A percentile compares a stretch with the other conserved stretches of the same genome.
Evolutionary conservation across 2,797 vertebrate species (phyloP).

Genomic region (Anabas testudineus): DNA sequence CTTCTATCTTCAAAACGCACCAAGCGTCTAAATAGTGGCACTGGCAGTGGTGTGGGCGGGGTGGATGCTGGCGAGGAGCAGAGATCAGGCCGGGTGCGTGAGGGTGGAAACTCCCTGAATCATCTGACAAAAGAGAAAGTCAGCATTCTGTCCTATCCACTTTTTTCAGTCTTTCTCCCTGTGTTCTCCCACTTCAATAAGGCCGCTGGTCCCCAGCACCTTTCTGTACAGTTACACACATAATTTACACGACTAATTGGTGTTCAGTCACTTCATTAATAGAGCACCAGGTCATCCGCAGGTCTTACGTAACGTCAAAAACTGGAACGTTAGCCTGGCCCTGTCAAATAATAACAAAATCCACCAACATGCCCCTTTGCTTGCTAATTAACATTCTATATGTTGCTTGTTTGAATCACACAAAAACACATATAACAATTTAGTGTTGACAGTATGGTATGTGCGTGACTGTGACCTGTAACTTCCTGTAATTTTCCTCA

Average conservation of each 20-base stretch:
- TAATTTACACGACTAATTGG: not conserved
- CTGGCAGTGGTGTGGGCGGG: constrained; percentile 3
- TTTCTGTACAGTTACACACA: not conserved
- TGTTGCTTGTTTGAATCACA: not conserved
- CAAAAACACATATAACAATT: too few species aligned
- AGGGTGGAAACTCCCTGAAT: constrained; percentile 42
- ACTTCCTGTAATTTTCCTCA: not conserved
- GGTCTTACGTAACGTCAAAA: constrained; percentile 45
- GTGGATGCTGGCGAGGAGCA: not conserved
- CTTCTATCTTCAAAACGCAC: not conserved
- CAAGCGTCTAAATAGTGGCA: not conserved
- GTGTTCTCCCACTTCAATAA: constrained; percentile 13
- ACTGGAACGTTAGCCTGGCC: too few species aligned
- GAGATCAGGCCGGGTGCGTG: constrained; percentile 6
- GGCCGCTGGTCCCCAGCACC: not conserved
- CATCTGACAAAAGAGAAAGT: constrained; percentile 51
- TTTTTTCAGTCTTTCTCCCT: constrained; percentile 15
- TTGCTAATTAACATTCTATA: not conserved
- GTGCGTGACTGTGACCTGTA: not conserved
- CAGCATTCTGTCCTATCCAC: constrained; percentile 45
- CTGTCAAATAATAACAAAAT: too few species aligned
- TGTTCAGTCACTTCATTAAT: constrained; percentile 5
- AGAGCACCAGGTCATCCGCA: constrained; percentile 7
- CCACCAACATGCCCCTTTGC: not conserved
- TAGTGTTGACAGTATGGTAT: too few species aligned